Conservation (phyloP, 2,888 invertebrate species). For the Meghimatium bilineatum region DNA sequence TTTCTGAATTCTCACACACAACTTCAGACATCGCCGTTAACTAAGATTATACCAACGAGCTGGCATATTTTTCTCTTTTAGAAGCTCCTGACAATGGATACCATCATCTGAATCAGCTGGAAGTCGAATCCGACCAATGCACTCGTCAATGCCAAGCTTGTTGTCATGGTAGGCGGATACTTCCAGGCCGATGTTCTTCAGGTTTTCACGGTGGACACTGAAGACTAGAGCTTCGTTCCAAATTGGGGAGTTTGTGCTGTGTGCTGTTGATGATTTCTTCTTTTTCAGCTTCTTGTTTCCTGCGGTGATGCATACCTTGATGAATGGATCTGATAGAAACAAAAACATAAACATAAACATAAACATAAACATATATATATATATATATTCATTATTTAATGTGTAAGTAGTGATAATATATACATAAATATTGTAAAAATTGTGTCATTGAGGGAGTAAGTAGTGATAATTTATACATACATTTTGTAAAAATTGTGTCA, state of each 20-base stretch:
- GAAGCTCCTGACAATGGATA: conserved; percentile 72
- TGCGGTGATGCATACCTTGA: conserved; percentile 89
- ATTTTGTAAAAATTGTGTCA: too few relatives aligned
- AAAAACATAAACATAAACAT: not conserved
- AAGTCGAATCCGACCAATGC: conserved; percentile 80
- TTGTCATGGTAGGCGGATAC: conserved; percentile 82
- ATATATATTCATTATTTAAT: too few relatives aligned
- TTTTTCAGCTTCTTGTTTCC: conserved; percentile 88
- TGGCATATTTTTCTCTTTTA: conserved; percentile 64
- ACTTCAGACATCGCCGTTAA: conserved; percentile 20
- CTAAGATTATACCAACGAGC: conserved; percentile 71
- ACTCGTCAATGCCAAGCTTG: conserved; percentile 81
- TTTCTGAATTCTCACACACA: too few relatives aligned
- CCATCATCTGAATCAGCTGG: conserved; percentile 76
- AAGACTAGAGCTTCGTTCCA: conserved; percentile 96
- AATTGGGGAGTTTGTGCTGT: conserved; percentile 87
- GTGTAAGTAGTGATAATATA: too few relatives aligned
- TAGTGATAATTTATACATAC: too few relatives aligned
- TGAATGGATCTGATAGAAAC: conserved; percentile 85
- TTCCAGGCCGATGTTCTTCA: conserved; percentile 81
- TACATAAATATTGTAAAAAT: too few relatives aligned
- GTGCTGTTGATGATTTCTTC: conserved; percentile 90
- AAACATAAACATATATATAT: too few relatives aligned
- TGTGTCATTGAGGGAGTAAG: too few relatives aligned
- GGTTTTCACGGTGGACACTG: conserved; percentile 80